These are phyloP conservation scores for Podarcis lilfordi DNA, from an alignment of 2,797 vertebrate genomes.

Conservation along the genomic window DNA sequence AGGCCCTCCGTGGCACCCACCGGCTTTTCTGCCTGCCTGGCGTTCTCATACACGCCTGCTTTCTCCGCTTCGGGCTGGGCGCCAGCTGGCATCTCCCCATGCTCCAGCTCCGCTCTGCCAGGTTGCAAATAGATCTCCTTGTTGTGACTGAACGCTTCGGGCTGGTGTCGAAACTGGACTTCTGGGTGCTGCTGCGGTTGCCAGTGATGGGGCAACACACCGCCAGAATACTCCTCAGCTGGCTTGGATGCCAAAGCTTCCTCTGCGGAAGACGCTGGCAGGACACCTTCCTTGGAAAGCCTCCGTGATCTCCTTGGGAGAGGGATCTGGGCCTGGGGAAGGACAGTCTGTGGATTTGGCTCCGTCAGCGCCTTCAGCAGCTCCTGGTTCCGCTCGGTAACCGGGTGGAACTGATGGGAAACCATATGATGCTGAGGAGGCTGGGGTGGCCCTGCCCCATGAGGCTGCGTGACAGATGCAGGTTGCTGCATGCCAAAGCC, in stretches of 20 bases:
- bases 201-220: conserved; percentile 79
- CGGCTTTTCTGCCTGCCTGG: conserved; percentile 72
- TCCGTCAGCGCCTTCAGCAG: conserved; percentile 81
- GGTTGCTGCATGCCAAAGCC: conserved; percentile 75
- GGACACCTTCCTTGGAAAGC: conserved; percentile 92
- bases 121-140: conserved; percentile 60
- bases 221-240: conserved; percentile 73
- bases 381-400: conserved; percentile 79
- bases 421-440: conserved; percentile 77
- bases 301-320: conserved; percentile 90
- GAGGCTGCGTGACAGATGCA: conserved; percentile 73
- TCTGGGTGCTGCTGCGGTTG: conserved; percentile 73
- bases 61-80: conserved; percentile 74
- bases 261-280: conserved; percentile 75
- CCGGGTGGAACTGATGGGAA: conserved; percentile 75
- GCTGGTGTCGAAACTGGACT: conserved; percentile 69
- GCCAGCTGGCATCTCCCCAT: conserved; percentile 72
- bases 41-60: conserved; percentile 71
- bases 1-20: conserved; percentile 58
- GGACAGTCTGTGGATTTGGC: conserved; percentile 76
- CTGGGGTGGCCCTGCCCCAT: conserved; percentile 68
- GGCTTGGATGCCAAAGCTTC: conserved; percentile 71
- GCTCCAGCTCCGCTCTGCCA: conserved; percentile 75
- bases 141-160: conserved; percentile 67
- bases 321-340: conserved; percentile 80